A percentile compares a stretch with the other conserved stretches of the same genome.
Conservation (phyloP, 2,113 vertebrate species). For the Leptobrachium ailaonicum region DNA sequence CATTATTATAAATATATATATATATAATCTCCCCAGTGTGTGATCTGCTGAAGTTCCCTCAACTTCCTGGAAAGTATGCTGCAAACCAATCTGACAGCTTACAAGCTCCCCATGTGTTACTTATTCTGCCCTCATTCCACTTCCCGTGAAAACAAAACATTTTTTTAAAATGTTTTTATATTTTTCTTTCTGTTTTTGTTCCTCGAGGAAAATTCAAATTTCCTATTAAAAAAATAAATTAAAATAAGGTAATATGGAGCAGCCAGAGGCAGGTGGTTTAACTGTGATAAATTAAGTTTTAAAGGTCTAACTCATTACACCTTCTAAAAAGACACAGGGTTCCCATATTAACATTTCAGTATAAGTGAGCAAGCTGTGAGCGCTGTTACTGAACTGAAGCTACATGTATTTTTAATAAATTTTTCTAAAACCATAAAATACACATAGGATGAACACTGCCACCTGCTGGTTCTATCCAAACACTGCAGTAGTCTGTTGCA, state of each 20-base stretch:
- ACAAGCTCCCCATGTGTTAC: not conserved
- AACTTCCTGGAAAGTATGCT: not conserved
- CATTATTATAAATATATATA: too few species aligned
- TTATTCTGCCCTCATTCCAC: not conserved
- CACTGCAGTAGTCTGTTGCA: not conserved
- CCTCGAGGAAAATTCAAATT: not conserved
- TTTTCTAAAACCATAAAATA: not conserved
- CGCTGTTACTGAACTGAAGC: not conserved
- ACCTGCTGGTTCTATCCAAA: constrained; percentile 22
- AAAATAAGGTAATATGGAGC: not conserved
- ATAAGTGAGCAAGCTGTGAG: not conserved
- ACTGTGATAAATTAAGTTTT: constrained; percentile 28
- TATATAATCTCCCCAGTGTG: not conserved
- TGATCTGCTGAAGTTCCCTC: not conserved
- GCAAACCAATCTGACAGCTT: not conserved
- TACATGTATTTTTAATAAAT: not conserved
- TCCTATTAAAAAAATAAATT: not conserved
- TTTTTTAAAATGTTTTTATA: not conserved
- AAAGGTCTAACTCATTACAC: constrained; percentile 17
- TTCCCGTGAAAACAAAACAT: not conserved
- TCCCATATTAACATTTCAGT: not conserved
- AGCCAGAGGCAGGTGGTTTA: constrained; percentile 20
- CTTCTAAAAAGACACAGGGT: not conserved
- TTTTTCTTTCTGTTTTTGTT: not conserved
- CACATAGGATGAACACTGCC: constrained; percentile 23